Base-by-base conservation (phyloP, 2,113 vertebrate genomes). In the Anhinga anhinga region DNA sequence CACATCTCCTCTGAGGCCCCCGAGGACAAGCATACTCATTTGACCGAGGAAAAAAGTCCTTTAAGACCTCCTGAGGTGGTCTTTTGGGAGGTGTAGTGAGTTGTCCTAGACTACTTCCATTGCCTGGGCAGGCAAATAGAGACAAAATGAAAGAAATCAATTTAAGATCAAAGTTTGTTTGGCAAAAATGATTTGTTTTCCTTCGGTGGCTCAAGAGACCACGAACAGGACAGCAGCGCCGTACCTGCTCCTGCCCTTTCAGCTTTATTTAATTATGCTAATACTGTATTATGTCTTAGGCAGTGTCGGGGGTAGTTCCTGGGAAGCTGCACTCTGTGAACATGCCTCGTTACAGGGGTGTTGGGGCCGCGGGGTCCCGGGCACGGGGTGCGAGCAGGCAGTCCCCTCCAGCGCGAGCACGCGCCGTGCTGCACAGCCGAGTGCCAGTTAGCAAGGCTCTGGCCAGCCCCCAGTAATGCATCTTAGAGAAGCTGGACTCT, bases 1-100 rank as follows among this genome's bases (percentile, higher is more conserved):
- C 1, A 0, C 15, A 2, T 32, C 49, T 76, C 5, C 0, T 8
- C 74, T 3, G 22, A 15, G 74, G 17, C 15, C 26, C 40, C n/a
- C 2, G 9, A 10, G 82, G 36, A 12, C 1, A 5, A 53, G n/a
- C 18, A 1, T 2, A 4, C 13, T 11, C 38, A 3, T 73, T 17
- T 30, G 30, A 32, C n/a, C 53, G 45, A 13, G 62, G 27, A 67
- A 74, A 36, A 61, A 18, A 5, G 9, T 22, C 45, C 45, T 67
- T 40, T 21, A 40, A 52, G 52, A 47, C 6, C 17, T 59, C 36
- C 18, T 18, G 67, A 61, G 82, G 38, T 40, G 38, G 38, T 10
- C 30, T 47, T n/a, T 47, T 10, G 45, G 62, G 40, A 61, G 73
- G 17, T 40, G 19, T 13, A 15, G 38, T 18, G 14, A 18, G 15